Conservation (phyloP, 2,888 invertebrate species). For the Sympetrum striolatum region DNA sequence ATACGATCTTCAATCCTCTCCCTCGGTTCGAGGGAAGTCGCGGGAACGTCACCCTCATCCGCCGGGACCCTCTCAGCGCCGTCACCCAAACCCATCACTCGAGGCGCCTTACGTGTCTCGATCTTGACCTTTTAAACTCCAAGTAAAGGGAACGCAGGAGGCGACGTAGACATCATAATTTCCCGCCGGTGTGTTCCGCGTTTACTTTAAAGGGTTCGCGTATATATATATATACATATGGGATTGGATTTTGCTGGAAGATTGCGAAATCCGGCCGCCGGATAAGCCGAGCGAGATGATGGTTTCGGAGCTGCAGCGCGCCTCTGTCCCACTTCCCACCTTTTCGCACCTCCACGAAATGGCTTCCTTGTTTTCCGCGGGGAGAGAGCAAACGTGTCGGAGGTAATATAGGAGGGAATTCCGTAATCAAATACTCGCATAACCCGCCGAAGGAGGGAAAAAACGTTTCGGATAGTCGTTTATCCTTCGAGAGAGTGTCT, state of each 20-base stretch:
- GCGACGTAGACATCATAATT: background rate
- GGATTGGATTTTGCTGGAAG: background rate
- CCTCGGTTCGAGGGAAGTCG: background rate
- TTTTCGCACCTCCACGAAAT: background rate
- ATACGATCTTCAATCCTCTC: background rate
- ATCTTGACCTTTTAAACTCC: constrained; percentile 3
- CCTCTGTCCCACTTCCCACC: background rate
- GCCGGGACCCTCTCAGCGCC: background rate
- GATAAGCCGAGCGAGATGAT: background rate
- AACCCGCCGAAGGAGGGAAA: background rate
- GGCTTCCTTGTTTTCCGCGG: background rate
- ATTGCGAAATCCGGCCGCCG: background rate
- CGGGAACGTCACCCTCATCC: background rate
- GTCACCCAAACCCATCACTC: background rate
- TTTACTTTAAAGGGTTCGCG: background rate
- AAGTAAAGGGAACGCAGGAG: background rate
- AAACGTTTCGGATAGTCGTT: no score
- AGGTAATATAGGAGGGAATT: background rate
- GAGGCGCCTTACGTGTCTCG: background rate
- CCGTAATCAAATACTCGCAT: background rate
- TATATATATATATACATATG: background rate
- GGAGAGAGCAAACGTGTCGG: background rate
- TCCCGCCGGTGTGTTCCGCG: background rate
- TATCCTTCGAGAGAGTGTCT: no score
- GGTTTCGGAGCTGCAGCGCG: background rate